phyloP scores from a whole-genome alignment of 1,140 invertebrate species.

The Meloidogyne hapla region DNA sequence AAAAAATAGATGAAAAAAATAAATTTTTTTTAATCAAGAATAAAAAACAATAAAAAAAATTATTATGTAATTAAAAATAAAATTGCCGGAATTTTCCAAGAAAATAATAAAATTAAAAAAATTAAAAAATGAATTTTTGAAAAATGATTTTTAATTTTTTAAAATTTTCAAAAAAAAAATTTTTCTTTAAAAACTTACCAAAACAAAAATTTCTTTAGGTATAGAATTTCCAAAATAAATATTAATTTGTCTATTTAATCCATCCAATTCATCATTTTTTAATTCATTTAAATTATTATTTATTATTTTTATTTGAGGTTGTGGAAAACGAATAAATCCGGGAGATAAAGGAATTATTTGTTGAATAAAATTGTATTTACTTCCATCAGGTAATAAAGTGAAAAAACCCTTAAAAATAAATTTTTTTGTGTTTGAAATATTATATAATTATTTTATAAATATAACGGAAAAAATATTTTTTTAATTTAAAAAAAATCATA shows the following conservation, averaged over 20 bases:
- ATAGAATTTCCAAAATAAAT: not conserved
- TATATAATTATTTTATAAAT: too few species aligned
- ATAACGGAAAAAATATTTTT: too few species aligned
- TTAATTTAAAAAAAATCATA: too few species aligned
- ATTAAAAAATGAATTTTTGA: too few species aligned
- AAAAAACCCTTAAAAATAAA: slow-evolving; percentile 2
- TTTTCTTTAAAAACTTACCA: slow-evolving; percentile 10
- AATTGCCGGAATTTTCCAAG: too few species aligned
- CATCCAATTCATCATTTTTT: slow-evolving; percentile 16
- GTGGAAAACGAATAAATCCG: slow-evolving; percentile 3
- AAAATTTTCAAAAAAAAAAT: not conserved
- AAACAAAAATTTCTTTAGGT: slow-evolving; percentile 27
- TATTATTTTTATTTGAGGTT: not conserved
- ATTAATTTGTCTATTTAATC: slow-evolving; percentile 18
- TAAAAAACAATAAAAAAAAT: too few species aligned
- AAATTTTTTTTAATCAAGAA: too few species aligned
- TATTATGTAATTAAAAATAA: too few species aligned
- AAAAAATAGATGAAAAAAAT: too few species aligned
- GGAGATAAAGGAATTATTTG: slow-evolving; percentile 4
- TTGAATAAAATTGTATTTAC: not conserved
- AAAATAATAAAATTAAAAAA: too few species aligned
- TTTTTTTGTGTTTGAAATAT: too few species aligned
- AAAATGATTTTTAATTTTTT: not conserved
- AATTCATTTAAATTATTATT: not conserved
- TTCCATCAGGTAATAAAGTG: slow-evolving; percentile 15